Percentiles rank a stretch among this genome's conserved stretches.
These are phyloP conservation scores for Elegia similella DNA, from an alignment of 2,888 invertebrate genomes.

Conservation along the genomic window DNA sequence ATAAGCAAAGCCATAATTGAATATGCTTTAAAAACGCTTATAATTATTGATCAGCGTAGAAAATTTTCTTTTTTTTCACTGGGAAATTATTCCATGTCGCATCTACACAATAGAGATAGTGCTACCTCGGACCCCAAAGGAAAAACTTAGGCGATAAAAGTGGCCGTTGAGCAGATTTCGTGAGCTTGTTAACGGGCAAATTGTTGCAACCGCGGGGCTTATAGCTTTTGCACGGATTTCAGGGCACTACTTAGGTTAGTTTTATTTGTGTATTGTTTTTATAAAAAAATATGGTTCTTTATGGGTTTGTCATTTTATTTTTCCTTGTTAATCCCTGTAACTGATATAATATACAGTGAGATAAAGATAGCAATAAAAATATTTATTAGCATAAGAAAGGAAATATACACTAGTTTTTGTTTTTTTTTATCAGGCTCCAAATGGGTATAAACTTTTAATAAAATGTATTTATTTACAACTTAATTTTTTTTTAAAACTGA, in stretches of 20 bases:
- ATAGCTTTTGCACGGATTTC: slow-evolving; percentile 2
- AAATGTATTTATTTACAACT: too few relatives aligned
- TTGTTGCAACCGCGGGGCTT: background rate
- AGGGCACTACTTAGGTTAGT: background rate
- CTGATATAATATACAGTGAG: background rate
- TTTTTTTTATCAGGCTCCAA: too few relatives aligned
- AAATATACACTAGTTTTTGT: too few relatives aligned
- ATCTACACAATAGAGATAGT: background rate
- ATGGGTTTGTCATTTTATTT: background rate
- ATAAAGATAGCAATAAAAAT: background rate
- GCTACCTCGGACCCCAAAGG: background rate
- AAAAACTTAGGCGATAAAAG: slow-evolving; percentile 12
- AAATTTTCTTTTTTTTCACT: too few relatives aligned
- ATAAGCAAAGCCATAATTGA: too few relatives aligned
- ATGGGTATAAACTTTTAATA: too few relatives aligned
- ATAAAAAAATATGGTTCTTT: background rate
- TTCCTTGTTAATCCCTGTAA: too few relatives aligned
- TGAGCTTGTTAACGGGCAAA: slow-evolving; percentile 6
- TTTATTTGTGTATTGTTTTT: background rate
- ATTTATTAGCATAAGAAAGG: too few relatives aligned
- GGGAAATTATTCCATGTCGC: too few relatives aligned
- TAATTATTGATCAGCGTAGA: too few relatives aligned
- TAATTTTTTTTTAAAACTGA: too few relatives aligned
- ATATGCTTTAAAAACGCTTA: too few relatives aligned
- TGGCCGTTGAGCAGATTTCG: slow-evolving; percentile 8